Evolutionary conservation across 2,113 vertebrate species (phyloP).

Genomic region (Malurus melanocephalus): DNA sequence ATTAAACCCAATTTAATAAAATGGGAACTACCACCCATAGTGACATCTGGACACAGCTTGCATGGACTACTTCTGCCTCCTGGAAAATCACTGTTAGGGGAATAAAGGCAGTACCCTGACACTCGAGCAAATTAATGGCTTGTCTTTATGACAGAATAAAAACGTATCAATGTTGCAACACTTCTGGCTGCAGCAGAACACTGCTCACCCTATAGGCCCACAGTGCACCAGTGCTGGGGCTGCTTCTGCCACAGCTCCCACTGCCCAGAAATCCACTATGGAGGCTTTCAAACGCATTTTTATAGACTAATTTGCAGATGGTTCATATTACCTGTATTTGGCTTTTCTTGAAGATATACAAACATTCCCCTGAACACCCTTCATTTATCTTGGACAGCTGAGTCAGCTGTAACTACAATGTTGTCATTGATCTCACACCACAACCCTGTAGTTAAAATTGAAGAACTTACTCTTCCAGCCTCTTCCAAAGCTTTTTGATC

Average conservation of each 20-base stretch:
- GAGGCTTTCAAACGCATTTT: not conserved
- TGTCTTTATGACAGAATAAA: not conserved
- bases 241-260: not conserved
- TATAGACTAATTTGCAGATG: not conserved
- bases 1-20: not conserved
- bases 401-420: not conserved
- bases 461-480: conserved; percentile 71
- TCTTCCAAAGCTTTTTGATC: conserved; percentile 75
- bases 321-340: not conserved
- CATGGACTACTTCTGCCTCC: not conserved
- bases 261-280: not conserved
- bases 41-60: too few relatives aligned
- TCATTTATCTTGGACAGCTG: not conserved
- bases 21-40: too few relatives aligned
- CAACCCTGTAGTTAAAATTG: not conserved
- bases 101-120: not conserved
- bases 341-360: not conserved
- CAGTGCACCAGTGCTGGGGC: rapidly evolving
- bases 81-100: not conserved
- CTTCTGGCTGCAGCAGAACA: not conserved
- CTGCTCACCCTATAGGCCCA: rapidly evolving
- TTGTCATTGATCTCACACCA: not conserved
- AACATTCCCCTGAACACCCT: not conserved
- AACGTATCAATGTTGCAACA: rapidly evolving
- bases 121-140: not conserved